Percentiles rank a stretch among this genome's conserved stretches.
phyloP scores from a whole-genome alignment of 1,140 invertebrate genomes.

The Nomia melanderi region DNA sequence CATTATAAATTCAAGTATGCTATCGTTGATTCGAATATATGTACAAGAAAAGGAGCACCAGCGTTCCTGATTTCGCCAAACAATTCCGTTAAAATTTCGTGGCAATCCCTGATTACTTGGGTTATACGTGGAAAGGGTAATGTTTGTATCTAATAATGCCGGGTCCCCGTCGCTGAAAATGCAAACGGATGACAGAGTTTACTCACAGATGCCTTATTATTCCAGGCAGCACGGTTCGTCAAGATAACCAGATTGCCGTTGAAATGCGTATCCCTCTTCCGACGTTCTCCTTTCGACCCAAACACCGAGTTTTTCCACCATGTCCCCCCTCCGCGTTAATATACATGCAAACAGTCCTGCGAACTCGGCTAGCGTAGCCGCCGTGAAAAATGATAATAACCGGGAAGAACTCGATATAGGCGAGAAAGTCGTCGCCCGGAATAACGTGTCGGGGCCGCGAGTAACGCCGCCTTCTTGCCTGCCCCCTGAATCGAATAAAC shows the following conservation, averaged over 20 bases:
- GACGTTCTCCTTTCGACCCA: not conserved
- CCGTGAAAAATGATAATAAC: conserved; percentile 5
- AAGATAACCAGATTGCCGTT: conserved; percentile 19
- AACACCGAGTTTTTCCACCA: not conserved
- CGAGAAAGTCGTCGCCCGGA: not conserved
- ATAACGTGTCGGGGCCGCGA: not conserved
- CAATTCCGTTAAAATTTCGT: not conserved
- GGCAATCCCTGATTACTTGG: not conserved
- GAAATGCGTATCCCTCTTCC: not conserved
- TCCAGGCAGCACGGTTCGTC: conserved; percentile 28
- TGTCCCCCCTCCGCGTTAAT: not conserved
- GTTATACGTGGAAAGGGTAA: not conserved
- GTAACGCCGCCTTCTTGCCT: not conserved
- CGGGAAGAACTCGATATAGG: not conserved
- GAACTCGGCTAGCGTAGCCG: not conserved
- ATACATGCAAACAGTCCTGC: conserved; percentile 12
- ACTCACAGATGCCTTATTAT: conserved; percentile 12
- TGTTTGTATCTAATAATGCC: not conserved
- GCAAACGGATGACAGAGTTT: conserved; percentile 16
- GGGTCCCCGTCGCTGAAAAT: conserved; percentile 4
- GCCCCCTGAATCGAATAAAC: not conserved
- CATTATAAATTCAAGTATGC: too few species aligned
- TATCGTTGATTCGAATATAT: not conserved
- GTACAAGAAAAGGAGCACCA: not conserved
- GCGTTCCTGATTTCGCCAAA: too few species aligned